These are phyloP conservation scores for Drosophila truncata DNA, from an alignment of 1,140 invertebrate species.

Conservation along the genomic window DNA sequence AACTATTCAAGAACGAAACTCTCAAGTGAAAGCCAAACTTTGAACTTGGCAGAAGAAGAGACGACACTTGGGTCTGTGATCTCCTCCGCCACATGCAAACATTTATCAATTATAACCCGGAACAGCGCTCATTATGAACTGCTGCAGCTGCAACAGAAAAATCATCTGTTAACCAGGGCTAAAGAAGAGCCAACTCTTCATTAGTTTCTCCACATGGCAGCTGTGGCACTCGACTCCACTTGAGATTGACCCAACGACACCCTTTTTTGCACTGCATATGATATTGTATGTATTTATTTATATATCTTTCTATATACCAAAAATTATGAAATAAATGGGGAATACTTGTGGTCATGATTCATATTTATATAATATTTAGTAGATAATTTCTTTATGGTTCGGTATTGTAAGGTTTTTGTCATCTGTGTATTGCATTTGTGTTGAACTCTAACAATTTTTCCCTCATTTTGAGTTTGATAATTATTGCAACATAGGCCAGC, in stretches of 20 bases:
- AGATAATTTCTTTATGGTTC: background rate
- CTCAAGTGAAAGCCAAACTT: conserved; percentile 1
- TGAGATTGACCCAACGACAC: conserved; percentile 57
- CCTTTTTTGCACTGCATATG: conserved; percentile 40
- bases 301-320: background rate
- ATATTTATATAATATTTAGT: background rate
- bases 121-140: conserved; percentile 3
- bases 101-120: conserved; percentile 30
- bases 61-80: background rate
- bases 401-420: background rate
- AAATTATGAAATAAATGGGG: background rate
- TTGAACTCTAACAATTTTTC: conserved; percentile 45
- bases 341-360: background rate
- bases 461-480: conserved; percentile 46
- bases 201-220: background rate
- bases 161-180: conserved; percentile 25
- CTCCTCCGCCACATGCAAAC: conserved; percentile 10
- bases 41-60: conserved; percentile 7
- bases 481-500: conserved; percentile 63
- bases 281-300: background rate
- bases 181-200: background rate
- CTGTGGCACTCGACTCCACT: background rate
- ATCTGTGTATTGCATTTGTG: conserved; percentile 23
- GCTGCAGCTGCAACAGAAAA: conserved; percentile 15
- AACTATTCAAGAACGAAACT: background rate